Conservation (phyloP, 2,797 vertebrate genomes). For the Malurus leucopterus region DNA sequence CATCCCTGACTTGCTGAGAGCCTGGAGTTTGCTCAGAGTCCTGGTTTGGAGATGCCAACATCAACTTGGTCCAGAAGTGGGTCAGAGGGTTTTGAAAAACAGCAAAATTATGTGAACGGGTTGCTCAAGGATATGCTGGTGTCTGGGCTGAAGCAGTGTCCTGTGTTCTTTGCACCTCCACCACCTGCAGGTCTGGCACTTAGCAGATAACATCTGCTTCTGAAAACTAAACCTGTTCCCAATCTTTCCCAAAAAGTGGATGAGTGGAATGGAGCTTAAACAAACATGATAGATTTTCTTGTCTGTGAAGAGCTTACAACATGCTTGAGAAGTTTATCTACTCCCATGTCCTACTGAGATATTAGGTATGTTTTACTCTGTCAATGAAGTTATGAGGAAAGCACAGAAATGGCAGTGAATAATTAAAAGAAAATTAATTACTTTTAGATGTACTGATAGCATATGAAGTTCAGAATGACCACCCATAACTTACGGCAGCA, state of each 20-base stretch:
- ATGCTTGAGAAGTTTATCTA: neutral
- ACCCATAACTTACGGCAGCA: neutral
- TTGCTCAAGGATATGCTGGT: neutral
- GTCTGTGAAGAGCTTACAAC: neutral
- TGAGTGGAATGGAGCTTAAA: neutral
- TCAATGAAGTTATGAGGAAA: neutral
- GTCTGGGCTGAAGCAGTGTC: neutral
- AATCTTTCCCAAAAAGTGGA: neutral
- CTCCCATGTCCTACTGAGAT: neutral
- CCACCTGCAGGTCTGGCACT: neutral
- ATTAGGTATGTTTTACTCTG: neutral
- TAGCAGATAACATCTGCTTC: neutral
- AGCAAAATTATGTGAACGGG: neutral
- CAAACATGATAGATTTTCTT: neutral
- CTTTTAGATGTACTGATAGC: neutral
- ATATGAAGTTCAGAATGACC: neutral
- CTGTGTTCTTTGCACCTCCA: neutral
- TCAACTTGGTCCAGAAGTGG: neutral
- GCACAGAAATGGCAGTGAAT: neutral
- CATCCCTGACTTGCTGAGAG: neutral
- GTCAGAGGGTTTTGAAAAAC: neutral
- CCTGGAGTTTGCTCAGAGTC: neutral
- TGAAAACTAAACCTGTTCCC: neutral
- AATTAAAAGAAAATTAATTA: neutral
- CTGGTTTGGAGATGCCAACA: neutral